Evolutionary conservation across 2,113 vertebrate species (phyloP), one percentile per base, ranked within the genome.

Genomic region (Cryptomyrus ogoouensis): DNA sequence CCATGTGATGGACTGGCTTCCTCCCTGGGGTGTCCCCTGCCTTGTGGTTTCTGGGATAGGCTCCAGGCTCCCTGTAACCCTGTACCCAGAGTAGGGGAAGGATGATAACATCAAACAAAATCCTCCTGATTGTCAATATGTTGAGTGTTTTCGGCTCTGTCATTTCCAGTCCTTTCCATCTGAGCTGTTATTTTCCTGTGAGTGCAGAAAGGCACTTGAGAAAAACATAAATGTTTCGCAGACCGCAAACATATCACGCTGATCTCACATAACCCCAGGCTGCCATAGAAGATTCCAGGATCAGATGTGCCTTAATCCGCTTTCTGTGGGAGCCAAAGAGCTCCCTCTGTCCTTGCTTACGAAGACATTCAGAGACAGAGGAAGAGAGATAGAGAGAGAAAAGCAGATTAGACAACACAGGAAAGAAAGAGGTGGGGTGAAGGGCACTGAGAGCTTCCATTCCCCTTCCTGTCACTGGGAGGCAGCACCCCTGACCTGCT

Each of bases 111-210:
- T 74, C 9, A 0, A 80, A 80, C 10, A 39, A 80, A 80, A 80
- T 17, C 15, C 74, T 80, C 35, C 31, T 42, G 39, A 80, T 39
- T 80, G 74, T 80, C 74, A 80, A 80, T 80, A 80, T 80, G 74
- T 47, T 42, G 19, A 47, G 83, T 21, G 17, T 84, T 84, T 47
- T 47, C 83, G 3, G 42, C 83, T 46, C 42, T 27, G 83, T 39
- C 44, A n/a, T 84, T 47, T 84, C 10, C 21, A 84, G 83, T 46
- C 83, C n/a, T 84, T 84, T 84, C 44, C 83, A 84, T 84, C 39
- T 84, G 83, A 84, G 83, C 83, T 84, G 83, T 47, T 47, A 84
- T 84, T 44, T 47, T 84, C 83, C 42, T 83, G 31, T 12, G 44
- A 84, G 21, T 13, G 10, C 83, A 24, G 44, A 84, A 47, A 46